Conservation (phyloP, 2,797 vertebrate genomes). For the Scleropages formosus region DNA sequence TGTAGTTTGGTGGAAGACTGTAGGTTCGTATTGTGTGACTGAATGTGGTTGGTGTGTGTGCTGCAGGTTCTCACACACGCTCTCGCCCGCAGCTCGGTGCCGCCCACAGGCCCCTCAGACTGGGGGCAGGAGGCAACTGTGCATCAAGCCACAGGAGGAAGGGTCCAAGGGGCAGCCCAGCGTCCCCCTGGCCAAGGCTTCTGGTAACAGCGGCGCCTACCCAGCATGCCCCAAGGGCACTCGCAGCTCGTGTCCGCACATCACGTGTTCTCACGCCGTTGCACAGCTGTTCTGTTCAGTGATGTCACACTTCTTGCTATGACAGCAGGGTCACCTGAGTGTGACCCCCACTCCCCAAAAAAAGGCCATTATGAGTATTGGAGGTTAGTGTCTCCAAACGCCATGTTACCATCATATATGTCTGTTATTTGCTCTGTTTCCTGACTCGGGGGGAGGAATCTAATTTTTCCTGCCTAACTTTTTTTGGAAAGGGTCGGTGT, state of each 20-base stretch:
- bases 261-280: too few relatives aligned
- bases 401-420: too few relatives aligned
- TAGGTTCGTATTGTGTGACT: background rate
- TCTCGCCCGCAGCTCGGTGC: slow-evolving; percentile 52
- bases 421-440: too few relatives aligned
- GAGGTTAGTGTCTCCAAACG: background rate
- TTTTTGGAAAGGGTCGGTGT: too few relatives aligned
- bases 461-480: too few relatives aligned
- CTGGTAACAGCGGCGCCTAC: slow-evolving; percentile 10
- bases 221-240: background rate
- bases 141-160: slow-evolving; percentile 70
- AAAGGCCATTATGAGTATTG: background rate
- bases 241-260: too few relatives aligned
- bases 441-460: too few relatives aligned
- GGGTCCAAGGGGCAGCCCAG: background rate
- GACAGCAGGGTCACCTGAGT: background rate
- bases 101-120: slow-evolving; percentile 41
- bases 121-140: slow-evolving; percentile 62
- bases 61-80: background rate
- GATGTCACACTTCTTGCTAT: too few relatives aligned
- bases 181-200: background rate
- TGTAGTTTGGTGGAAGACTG: too few relatives aligned
- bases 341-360: background rate
- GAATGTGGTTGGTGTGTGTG: background rate
- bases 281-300: too few relatives aligned